These are phyloP conservation scores for Catostomus latipinnis DNA, from an alignment of 2,797 vertebrate species.

Conservation along the genomic window DNA sequence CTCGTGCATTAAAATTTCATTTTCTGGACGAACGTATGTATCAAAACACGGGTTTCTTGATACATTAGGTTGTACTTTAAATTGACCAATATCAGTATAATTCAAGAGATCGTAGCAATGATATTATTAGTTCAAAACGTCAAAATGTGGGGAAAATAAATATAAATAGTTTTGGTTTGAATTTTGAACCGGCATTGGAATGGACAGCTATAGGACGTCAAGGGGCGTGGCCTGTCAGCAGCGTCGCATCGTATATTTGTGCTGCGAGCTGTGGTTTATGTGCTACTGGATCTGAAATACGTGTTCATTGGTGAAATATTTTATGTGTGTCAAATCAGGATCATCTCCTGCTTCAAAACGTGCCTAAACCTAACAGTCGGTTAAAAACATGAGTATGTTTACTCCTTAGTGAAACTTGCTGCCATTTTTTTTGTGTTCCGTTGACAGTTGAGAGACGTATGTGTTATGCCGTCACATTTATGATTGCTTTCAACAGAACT, in stretches of 20 bases:
- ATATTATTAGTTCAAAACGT: neutral
- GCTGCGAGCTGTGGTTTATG: constrained; percentile 21
- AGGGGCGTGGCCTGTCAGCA: constrained; percentile 43
- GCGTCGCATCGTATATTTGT: neutral
- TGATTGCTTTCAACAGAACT: no score
- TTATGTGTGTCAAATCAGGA: neutral
- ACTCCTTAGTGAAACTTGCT: neutral
- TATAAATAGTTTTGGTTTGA: neutral
- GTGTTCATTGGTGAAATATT: neutral
- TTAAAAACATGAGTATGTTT: neutral
- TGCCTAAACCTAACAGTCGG: neutral
- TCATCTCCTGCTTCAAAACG: neutral
- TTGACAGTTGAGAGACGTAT: no score
- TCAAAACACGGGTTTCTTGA: neutral
- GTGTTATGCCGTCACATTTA: no score
- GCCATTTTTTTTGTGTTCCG: no score
- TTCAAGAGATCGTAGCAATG: neutral
- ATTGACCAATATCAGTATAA: neutral
- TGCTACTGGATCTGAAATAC: neutral
- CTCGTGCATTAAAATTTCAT: neutral
- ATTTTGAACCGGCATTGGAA: constrained; percentile 44
- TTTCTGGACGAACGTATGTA: neutral
- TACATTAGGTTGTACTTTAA: neutral
- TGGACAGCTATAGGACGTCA: constrained; percentile 48
- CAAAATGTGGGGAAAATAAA: neutral